phyloP scores from a whole-genome alignment of 2,888 invertebrate genomes.

The Tachina fera region DNA sequence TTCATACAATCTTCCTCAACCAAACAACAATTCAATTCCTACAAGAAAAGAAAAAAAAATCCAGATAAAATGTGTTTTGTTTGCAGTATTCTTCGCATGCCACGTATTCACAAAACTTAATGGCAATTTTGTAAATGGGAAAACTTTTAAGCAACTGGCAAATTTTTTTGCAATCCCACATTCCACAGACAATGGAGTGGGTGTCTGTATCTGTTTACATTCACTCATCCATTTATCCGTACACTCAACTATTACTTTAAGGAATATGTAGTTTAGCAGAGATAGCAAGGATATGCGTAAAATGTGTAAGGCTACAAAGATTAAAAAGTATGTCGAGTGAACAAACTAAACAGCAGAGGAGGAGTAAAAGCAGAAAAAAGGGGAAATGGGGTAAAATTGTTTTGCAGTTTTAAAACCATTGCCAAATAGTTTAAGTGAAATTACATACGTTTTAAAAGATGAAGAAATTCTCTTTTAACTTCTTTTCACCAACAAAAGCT shows the following conservation, averaged over 20 bases:
- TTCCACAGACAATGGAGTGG: constrained; percentile 25
- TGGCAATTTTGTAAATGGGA: constrained; percentile 70
- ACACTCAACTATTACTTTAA: constrained; percentile 6
- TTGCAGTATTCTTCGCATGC: constrained; percentile 38
- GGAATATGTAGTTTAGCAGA: background rate
- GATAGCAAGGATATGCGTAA: constrained; percentile 39
- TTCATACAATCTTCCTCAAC: background rate
- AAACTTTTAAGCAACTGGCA: constrained; percentile 69
- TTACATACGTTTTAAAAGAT: no score
- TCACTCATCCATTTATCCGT: constrained; percentile 35
- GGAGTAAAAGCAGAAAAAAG: background rate
- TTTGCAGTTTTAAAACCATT: no score
- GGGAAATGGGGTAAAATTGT: background rate
- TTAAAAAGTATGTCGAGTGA: constrained; percentile 5
- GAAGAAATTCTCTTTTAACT: no score
- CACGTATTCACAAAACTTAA: constrained; percentile 59
- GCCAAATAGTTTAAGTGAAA: no score
- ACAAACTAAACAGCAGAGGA: background rate
- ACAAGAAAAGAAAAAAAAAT: background rate
- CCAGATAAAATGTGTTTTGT: constrained; percentile 29
- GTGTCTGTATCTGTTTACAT: constrained; percentile 53
- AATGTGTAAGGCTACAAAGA: constrained; percentile 32
- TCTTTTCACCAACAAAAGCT: no score
- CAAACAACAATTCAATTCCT: constrained; percentile 23
- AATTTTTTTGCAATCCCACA: constrained; percentile 54